Evolutionary conservation across 2,888 invertebrate species (phyloP), one percentile per base, ranked within the genome.

Genomic region (Ferdinandea cuprea): DNA sequence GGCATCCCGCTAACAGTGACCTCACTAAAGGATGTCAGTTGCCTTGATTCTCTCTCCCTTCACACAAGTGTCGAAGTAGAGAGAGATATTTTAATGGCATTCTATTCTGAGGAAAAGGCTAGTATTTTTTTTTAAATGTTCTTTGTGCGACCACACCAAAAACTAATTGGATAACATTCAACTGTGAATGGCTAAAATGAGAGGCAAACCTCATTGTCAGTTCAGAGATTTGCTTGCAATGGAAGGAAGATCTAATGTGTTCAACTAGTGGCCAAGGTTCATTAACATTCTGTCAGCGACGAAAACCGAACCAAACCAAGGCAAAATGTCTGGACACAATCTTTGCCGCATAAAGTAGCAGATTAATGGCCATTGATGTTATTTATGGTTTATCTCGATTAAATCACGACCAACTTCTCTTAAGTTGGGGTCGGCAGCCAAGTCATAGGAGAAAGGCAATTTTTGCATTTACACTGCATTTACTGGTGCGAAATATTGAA

Each of bases 401-500:
- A 66, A 63, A 56, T 66, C 54, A 32, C 15, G 52, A 52, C 35
- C 1, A 78, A 68, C 79, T 79, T 78, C 50, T 56, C 4, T 52
- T 28, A 15, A 25, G 11, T 15, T n/a, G 25, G 35, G 11, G 17
- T 28, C 13, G n/a, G 4, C 2, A 56, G 32, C 6, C n/a, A 40
- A 56, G 25, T 19, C 35, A 42, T 3, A 25, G 32, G 46, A 25
- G 37, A 50, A 52, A 61, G 61, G 54, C 61, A 72, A 50, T 72
- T 44, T 56, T 71, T 30, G 48, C 74, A 50, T 66, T 66, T n/a
- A 48, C 48, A 21, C 28, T 59, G 28, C 48, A n/a, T n/a, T n/a
- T n/a, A n/a, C n/a, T 28, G n/a, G 48, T 28, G 44, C 4, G 17
- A 50, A 59, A 44, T 69, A 74, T 74, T 74, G 79, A 69, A 79